These are phyloP conservation scores for Eledone cirrhosa DNA, from an alignment of 2,888 invertebrate species.

Conservation along the genomic window DNA sequence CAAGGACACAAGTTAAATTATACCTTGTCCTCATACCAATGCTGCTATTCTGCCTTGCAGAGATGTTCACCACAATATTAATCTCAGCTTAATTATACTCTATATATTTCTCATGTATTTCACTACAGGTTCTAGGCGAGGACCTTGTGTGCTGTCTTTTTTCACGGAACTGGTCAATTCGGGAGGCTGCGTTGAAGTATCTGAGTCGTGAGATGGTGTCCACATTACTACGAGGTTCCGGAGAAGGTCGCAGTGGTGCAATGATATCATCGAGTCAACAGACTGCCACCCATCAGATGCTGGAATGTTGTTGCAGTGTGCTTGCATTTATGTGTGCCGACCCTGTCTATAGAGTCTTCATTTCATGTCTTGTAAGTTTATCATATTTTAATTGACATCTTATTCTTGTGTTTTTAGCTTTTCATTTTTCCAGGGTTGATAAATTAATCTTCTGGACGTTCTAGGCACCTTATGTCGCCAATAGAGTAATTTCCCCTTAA, in stretches of 20 bases:
- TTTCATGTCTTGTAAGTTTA: slow-evolving; percentile 66
- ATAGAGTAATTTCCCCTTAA: no score
- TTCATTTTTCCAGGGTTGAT: no score
- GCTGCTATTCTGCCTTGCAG: no score
- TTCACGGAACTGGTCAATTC: slow-evolving; percentile 66
- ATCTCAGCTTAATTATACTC: no score
- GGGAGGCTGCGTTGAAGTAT: slow-evolving; percentile 64
- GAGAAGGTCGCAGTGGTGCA: slow-evolving; percentile 54
- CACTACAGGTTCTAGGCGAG: slow-evolving; percentile 63
- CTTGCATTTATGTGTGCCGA: slow-evolving; percentile 66
- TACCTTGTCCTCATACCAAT: no score
- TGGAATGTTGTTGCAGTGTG: slow-evolving; percentile 64
- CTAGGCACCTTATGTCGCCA: no score
- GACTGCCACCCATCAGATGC: slow-evolving; percentile 53
- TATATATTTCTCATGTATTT: neutral
- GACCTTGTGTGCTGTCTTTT: slow-evolving; percentile 67
- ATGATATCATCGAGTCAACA: slow-evolving; percentile 46
- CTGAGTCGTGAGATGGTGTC: slow-evolving; percentile 59
- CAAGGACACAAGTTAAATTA: no score
- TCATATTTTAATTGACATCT: no score
- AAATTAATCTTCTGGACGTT: no score
- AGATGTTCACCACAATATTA: no score
- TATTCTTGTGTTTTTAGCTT: no score
- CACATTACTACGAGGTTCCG: slow-evolving; percentile 52
- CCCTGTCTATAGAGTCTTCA: slow-evolving; percentile 68